Conservation (phyloP, 1,140 invertebrate species). For the Panonychus citri region DNA sequence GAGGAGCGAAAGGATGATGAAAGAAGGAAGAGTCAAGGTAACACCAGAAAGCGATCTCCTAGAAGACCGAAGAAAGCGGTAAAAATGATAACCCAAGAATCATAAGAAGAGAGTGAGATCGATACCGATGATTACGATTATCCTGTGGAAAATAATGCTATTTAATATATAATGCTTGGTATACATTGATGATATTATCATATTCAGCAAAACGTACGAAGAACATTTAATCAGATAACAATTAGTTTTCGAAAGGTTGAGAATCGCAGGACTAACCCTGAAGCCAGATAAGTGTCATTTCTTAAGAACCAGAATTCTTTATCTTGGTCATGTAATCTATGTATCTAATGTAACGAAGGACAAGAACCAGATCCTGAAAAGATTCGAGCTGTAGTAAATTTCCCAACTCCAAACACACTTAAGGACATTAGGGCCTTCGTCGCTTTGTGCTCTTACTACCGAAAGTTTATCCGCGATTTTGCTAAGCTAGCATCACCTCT, state of each 20-base stretch:
- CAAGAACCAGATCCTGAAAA: conserved; percentile 8
- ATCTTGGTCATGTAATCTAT: conserved; percentile 10
- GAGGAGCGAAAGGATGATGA: no score
- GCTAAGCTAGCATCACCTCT: conserved; percentile 19
- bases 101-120: no score
- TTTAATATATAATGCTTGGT: no score
- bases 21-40: no score
- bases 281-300: conserved; percentile 11
- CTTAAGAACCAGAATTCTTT: conserved; percentile 1
- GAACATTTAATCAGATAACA: neutral
- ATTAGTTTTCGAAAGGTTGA: conserved; percentile 12
- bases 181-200: neutral
- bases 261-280: no score
- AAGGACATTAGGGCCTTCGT: conserved; percentile 9
- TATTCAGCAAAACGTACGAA: neutral
- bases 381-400: conserved; percentile 5
- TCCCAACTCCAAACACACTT: conserved; percentile 6
- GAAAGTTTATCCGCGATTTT: conserved; percentile 17
- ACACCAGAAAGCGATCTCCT: no score
- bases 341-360: no score
- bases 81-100: no score
- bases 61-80: no score
- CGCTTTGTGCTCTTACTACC: conserved; percentile 9
- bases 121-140: no score
- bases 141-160: no score